Conservation (phyloP, 2,113 vertebrate genomes). For the Erythrolamprus reginae region DNA sequence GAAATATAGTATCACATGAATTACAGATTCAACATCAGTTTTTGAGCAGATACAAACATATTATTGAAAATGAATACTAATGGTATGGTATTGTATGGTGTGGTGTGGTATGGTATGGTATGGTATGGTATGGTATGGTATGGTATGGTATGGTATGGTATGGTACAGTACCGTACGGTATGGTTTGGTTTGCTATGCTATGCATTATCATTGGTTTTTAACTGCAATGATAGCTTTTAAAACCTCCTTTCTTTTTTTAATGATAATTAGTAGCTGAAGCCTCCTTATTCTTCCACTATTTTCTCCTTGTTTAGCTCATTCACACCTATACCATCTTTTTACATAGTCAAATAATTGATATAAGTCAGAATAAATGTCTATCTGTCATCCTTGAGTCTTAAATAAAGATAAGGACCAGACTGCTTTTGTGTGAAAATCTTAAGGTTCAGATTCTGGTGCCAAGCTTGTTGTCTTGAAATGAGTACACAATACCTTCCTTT, state of each 20-base stretch:
- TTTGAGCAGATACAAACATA: background rate
- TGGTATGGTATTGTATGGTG: no score
- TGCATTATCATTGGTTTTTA: background rate
- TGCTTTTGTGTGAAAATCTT: background rate
- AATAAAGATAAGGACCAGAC: background rate
- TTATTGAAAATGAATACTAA: background rate
- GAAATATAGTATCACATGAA: background rate
- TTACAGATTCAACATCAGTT: background rate
- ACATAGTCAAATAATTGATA: background rate
- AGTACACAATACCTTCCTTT: background rate
- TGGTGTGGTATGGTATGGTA: no score
- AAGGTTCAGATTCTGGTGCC: background rate
- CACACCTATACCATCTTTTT: background rate
- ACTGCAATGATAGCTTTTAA: background rate
- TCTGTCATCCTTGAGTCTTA: background rate
- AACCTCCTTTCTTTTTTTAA: background rate
- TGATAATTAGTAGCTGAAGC: background rate
- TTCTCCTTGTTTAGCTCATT: background rate
- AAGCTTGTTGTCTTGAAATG: background rate
- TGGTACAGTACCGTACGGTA: no score
- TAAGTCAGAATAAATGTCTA: background rate
- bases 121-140: no score
- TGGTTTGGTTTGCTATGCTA: no score
- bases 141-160: no score
- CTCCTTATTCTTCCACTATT: background rate